These are phyloP conservation scores for Pholis gunnellus DNA, from an alignment of 2,113 vertebrate species.

Conservation along the genomic window DNA sequence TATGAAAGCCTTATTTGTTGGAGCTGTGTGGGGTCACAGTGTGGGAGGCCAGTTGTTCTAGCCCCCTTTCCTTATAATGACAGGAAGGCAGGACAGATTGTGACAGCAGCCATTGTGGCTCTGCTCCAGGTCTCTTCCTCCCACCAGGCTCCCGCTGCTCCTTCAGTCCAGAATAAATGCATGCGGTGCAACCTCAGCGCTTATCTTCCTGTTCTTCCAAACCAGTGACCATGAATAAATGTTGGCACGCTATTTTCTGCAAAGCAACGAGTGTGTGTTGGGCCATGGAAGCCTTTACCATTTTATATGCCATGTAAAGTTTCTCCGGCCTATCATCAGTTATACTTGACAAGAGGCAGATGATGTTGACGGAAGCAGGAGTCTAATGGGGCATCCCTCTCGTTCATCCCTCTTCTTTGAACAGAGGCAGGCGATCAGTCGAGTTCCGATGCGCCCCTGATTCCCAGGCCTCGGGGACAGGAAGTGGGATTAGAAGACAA, in stretches of 20 bases:
- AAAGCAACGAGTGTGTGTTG: slow-evolving; percentile 7
- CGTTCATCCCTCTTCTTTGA: slow-evolving; percentile 17
- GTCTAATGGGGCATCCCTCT: slow-evolving; percentile 18
- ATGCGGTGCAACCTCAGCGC: slow-evolving; percentile 57
- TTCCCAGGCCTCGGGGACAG: slow-evolving; percentile 81
- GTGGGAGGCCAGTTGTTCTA: slow-evolving; percentile 76
- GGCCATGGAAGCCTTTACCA: slow-evolving; percentile 9
- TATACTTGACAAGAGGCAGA: slow-evolving; percentile 23
- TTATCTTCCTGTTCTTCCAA: slow-evolving; percentile 42
- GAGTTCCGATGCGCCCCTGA: slow-evolving; percentile 54
- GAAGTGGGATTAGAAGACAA: slow-evolving; percentile 81
- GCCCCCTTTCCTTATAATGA: slow-evolving; percentile 71
- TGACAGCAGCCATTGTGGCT: slow-evolving; percentile 80
- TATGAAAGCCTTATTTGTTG: slow-evolving; percentile 73
- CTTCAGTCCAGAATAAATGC: slow-evolving; percentile 43
- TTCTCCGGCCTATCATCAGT: slow-evolving; percentile 9
- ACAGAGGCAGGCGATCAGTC: slow-evolving; percentile 30
- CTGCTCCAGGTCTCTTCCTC: slow-evolving; percentile 72
- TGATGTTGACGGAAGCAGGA: slow-evolving; percentile 41
- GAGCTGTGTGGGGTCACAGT: slow-evolving; percentile 66
- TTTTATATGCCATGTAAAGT: slow-evolving; percentile 30
- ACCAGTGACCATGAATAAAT: background rate
- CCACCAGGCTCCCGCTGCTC: slow-evolving; percentile 62
- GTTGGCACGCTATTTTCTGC: background rate
- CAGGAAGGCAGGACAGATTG: slow-evolving; percentile 66